Evolutionary conservation across 2,888 invertebrate species (phyloP).

Genomic region (Bombylius discolor): DNA sequence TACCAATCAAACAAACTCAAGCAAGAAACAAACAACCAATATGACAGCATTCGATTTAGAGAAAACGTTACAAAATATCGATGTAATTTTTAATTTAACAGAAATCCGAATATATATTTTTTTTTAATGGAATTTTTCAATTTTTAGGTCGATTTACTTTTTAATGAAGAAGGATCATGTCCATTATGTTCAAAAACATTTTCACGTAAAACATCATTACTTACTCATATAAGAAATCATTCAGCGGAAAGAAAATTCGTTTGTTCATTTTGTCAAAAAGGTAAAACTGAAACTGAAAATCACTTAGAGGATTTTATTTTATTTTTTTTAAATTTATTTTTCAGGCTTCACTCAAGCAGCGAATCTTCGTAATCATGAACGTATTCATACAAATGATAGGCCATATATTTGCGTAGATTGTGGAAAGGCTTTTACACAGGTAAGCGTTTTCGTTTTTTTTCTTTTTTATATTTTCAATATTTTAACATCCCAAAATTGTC

Average conservation of each 20-base stretch:
- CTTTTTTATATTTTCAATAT: not conserved
- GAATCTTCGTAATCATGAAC: conserved; percentile 36
- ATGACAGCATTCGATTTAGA: conserved; percentile 29
- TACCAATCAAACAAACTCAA: conserved; percentile 7
- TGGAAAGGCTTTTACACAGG: conserved; percentile 37
- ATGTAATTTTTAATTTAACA: conserved; percentile 20
- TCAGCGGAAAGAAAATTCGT: conserved; percentile 37
- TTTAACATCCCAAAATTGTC: too few species aligned
- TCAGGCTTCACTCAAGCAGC: conserved; percentile 37
- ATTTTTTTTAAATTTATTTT: not conserved
- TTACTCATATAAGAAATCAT: conserved; percentile 38
- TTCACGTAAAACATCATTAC: conserved; percentile 35
- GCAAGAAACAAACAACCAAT: conserved; percentile 18
- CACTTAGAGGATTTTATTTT: not conserved
- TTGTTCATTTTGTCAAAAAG: conserved; percentile 36
- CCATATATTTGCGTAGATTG: conserved; percentile 36
- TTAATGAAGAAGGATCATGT: conserved; percentile 37
- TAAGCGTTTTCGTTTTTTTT: conserved; percentile 6
- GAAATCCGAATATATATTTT: too few species aligned
- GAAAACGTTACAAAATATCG: conserved; percentile 29
- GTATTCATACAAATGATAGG: conserved; percentile 37
- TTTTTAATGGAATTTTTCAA: not conserved
- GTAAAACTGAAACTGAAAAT: conserved; percentile 18
- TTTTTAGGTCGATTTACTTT: conserved; percentile 33
- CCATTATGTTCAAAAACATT: conserved; percentile 37